Conservation (phyloP, 2,888 invertebrate species). For the Bedellia somnulentella region DNA sequence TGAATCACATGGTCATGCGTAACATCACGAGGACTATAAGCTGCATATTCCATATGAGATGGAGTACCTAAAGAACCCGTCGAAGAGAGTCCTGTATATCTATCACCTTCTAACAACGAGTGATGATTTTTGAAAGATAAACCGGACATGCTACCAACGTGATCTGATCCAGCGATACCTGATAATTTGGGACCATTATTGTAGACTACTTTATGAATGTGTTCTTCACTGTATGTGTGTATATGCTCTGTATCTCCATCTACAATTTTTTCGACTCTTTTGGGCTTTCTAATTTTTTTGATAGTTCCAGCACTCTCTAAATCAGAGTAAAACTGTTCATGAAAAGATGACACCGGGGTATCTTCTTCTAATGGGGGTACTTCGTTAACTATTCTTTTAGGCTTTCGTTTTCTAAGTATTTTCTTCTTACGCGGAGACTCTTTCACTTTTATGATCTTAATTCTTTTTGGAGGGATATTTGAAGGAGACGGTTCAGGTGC, state of each 20-base stretch:
- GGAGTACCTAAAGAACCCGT: slow-evolving; percentile 34
- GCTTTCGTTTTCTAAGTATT: slow-evolving; percentile 29
- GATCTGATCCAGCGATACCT: slow-evolving; percentile 20
- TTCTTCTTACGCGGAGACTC: slow-evolving; percentile 33
- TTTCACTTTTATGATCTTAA: slow-evolving; percentile 40
- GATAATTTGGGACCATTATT: slow-evolving; percentile 28
- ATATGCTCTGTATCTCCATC: slow-evolving; percentile 56
- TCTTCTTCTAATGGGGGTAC: slow-evolving; percentile 26
- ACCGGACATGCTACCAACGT: slow-evolving; percentile 26
- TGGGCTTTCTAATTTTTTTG: slow-evolving; percentile 44
- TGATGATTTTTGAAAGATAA: slow-evolving; percentile 25
- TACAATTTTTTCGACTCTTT: slow-evolving; percentile 51
- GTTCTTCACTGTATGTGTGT: slow-evolving; percentile 54
- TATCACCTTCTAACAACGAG: slow-evolving; percentile 23
- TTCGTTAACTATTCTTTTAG: slow-evolving; percentile 24
- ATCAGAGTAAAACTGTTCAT: slow-evolving; percentile 53
- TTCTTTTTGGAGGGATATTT: slow-evolving; percentile 26
- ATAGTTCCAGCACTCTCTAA: slow-evolving; percentile 43
- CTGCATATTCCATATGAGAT: slow-evolving; percentile 37
- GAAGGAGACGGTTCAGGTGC: slow-evolving; percentile 10
- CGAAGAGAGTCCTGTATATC: slow-evolving; percentile 21
- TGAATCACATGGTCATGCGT: slow-evolving; percentile 54
- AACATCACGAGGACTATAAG: slow-evolving; percentile 48
- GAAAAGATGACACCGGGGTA: slow-evolving; percentile 40
- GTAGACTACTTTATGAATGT: slow-evolving; percentile 45